Evolutionary conservation across 2,888 invertebrate species (phyloP), one percentile per base, ranked within the genome.

Genomic region (Eupelmus urozonus): DNA sequence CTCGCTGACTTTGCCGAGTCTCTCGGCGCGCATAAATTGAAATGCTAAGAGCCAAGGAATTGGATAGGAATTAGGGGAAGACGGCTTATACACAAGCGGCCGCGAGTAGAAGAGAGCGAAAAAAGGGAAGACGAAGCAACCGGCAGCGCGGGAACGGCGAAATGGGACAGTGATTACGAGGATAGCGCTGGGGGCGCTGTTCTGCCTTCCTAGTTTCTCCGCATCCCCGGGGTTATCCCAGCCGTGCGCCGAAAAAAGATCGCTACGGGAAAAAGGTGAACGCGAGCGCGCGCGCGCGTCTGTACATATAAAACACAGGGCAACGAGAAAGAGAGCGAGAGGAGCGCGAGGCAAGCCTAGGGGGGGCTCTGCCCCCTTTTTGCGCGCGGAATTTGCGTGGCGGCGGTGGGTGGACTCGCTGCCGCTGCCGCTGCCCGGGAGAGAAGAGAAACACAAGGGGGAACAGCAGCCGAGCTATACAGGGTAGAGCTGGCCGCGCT

Each of bases 31-130:
- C 84, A 86, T 85, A 88, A 88, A 88, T 88, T 88, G 88, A 88
- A 88, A 88, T 85, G 87, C 85, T 88, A 87, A 88, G 86, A 87
- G 87, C 85, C 80, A 76, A 79, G 87, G 86, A 88, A 88, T 88
- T 86, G 87, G 87, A 85, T 85, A 87, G 86, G 83, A 88, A 88
- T 88, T 87, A 85, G 86, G 85, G 84, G n/a, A n/a, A n/a, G n/a
- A n/a, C n/a, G n/a, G n/a, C n/a, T n/a, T n/a, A n/a, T n/a, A n/a
- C n/a, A n/a, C n/a, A n/a, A n/a, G n/a, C n/a, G n/a, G n/a, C n/a
- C 81, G 83, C 83, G 78, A 45, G 62, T 16, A 18, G 29, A 29
- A 40, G 62, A 20, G 40, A 34, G 34, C 9, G 25, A 23, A 20
- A 3, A n/a, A 18, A 29, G 51, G 60, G 51, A 66, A 60, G 67